A percentile compares a stretch with the other conserved stretches of the same genome.
Evolutionary conservation across 2,797 vertebrate species (phyloP).

Genomic region (Notamacropus eugenii): DNA sequence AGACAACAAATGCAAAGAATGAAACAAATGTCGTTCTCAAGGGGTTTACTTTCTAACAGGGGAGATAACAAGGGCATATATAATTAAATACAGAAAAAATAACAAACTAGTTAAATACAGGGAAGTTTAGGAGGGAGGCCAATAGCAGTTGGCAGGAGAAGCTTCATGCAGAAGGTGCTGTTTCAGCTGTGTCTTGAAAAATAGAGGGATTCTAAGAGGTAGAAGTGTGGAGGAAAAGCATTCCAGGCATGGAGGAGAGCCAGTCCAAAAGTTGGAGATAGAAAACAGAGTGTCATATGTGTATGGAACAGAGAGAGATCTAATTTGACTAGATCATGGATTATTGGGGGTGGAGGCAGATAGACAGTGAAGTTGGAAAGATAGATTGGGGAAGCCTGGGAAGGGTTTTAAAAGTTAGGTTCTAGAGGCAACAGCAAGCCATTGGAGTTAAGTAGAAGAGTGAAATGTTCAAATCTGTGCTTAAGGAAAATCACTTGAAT

Average conservation of each 20-base stretch:
- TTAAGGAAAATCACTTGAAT: not conserved
- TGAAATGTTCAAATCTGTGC: not conserved
- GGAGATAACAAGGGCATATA: not conserved
- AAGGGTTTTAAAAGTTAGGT: not conserved
- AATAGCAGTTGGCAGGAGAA: not conserved
- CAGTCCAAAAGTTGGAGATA: not conserved
- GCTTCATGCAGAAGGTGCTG: not conserved
- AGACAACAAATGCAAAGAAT: not conserved
- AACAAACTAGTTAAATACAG: not conserved
- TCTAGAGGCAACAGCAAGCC: not conserved
- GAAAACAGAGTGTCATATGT: not conserved
- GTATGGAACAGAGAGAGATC: not conserved
- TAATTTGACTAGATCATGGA: not conserved
- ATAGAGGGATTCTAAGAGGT: not conserved
- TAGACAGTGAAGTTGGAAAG: not conserved
- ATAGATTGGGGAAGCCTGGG: not conserved
- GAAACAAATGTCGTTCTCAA: not conserved
- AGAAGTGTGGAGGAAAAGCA: not conserved
- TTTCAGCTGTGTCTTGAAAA: not conserved
- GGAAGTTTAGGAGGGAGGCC: not conserved
- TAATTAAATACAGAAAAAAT: not conserved
- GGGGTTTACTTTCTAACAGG: not conserved
- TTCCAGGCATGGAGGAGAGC: not conserved
- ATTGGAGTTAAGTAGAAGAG: not conserved
- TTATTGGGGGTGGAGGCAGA: not conserved